Percentiles rank a stretch among this genome's conserved stretches.
Conservation (phyloP, 1,140 invertebrate genomes). For the Aporrectodea caliginosa region DNA sequence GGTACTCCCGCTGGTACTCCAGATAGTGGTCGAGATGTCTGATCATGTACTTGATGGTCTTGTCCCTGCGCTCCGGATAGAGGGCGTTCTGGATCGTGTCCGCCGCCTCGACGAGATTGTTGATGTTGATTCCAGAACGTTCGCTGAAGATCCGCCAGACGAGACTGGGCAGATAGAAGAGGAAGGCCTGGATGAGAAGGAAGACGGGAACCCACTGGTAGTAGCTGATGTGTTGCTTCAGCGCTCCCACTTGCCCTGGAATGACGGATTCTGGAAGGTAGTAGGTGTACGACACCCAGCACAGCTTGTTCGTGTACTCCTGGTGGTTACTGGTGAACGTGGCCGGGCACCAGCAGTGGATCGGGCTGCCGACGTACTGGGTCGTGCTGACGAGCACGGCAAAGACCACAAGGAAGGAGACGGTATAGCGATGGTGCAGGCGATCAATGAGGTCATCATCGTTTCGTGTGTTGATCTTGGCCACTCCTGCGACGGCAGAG, state of each 20-base stretch:
- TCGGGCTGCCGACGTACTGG: constrained; percentile 82
- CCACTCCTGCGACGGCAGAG: constrained; percentile 48
- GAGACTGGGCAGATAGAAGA: constrained; percentile 38
- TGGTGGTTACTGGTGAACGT: constrained; percentile 54
- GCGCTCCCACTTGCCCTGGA: constrained; percentile 12
- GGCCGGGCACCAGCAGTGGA: constrained; percentile 52
- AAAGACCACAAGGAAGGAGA: constrained; percentile 53
- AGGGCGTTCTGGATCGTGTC: constrained; percentile 52
- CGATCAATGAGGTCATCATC: constrained; percentile 54
- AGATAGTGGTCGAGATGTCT: constrained; percentile 54
- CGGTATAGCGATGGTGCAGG: constrained; percentile 53
- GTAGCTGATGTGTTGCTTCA: constrained; percentile 43
- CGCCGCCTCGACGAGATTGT: constrained; percentile 41
- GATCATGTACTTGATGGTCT: constrained; percentile 53
- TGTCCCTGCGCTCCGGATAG: constrained; percentile 51
- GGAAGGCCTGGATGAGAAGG: constrained; percentile 57
- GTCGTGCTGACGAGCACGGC: constrained; percentile 72
- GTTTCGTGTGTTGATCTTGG: constrained; percentile 46
- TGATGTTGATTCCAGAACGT: constrained; percentile 34
- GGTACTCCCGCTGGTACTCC: constrained; percentile 45
- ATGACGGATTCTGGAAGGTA: constrained; percentile 35
- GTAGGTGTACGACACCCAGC: constrained; percentile 55
- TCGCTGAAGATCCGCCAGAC: constrained; percentile 34
- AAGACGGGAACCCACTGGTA: constrained; percentile 39
- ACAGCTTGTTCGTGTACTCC: constrained; percentile 55